These are phyloP conservation scores for Anoura caudifer DNA, from an alignment of 2,113 vertebrate genomes.

Conservation along the genomic window DNA sequence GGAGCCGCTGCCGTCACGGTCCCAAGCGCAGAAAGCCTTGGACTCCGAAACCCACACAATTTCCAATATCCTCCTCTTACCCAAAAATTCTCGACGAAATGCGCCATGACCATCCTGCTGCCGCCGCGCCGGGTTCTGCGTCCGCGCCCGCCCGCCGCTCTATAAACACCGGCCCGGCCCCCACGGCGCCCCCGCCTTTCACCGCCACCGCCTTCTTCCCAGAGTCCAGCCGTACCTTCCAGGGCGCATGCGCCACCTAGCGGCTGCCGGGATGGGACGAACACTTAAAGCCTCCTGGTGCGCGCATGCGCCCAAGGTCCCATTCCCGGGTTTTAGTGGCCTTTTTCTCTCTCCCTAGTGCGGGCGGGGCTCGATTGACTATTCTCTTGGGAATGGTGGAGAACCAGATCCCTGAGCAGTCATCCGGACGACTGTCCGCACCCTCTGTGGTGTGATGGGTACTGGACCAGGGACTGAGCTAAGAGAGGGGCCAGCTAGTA, in stretches of 20 bases:
- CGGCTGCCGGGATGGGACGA: slow-evolving; percentile 7
- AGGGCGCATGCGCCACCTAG: slow-evolving; percentile 70
- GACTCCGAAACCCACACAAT: background rate
- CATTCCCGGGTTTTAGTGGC: too few relatives aligned
- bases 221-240: slow-evolving; percentile 21
- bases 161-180: slow-evolving; percentile 63
- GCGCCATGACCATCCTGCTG: slow-evolving; percentile 90
- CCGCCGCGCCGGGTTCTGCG: slow-evolving; percentile 43
- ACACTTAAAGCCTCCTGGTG: background rate
- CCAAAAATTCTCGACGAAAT: slow-evolving; percentile 95
- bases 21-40: background rate
- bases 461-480: background rate
- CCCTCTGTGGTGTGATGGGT: background rate
- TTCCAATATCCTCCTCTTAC: slow-evolving; percentile 78
- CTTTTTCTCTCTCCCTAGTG: accelerated
- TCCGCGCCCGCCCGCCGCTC: slow-evolving; percentile 62
- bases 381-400: background rate
- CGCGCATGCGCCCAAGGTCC: slow-evolving; percentile 11
- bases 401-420: background rate
- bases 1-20: background rate
- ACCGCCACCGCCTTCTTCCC: slow-evolving; percentile 54
- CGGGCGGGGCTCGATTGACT: background rate
- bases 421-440: background rate
- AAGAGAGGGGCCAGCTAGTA: background rate
- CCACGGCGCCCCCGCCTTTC: slow-evolving; percentile 61